Evolutionary conservation across 2,797 vertebrate species (phyloP).

Genomic region (Busarellus nigricollis): DNA sequence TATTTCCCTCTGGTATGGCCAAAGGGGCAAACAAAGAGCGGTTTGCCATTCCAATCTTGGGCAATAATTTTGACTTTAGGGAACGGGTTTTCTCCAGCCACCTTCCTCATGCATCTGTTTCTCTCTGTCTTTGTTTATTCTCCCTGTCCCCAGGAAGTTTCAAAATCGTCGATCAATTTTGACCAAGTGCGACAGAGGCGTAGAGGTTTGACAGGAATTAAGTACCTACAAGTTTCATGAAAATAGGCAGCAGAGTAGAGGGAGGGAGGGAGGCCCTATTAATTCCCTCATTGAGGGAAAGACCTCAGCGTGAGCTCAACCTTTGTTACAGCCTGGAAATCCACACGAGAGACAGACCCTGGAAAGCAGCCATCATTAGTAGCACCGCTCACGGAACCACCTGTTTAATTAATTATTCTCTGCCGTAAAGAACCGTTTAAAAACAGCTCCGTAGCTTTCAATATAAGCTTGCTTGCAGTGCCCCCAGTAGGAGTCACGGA

Average conservation of each 20-base stretch:
- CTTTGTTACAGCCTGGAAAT: slow-evolving; percentile 66
- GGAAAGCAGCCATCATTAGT: slow-evolving; percentile 69
- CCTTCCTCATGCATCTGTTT: slow-evolving; percentile 12
- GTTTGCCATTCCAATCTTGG: background rate
- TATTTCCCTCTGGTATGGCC: background rate
- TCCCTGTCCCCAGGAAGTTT: slow-evolving; percentile 27
- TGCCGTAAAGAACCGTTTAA: slow-evolving; percentile 29
- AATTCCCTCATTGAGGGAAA: slow-evolving; percentile 64
- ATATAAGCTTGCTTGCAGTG: slow-evolving; percentile 64
- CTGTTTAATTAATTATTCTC: slow-evolving; percentile 70
- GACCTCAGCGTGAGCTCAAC: slow-evolving; percentile 67
- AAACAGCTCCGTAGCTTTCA: slow-evolving; percentile 47
- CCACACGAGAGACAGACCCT: slow-evolving; percentile 65
- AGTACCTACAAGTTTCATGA: slow-evolving; percentile 59
- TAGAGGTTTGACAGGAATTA: slow-evolving; percentile 60
- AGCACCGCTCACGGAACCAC: slow-evolving; percentile 55
- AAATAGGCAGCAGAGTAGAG: slow-evolving; percentile 51
- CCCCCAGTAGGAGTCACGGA: slow-evolving; percentile 54
- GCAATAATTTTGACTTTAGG: background rate
- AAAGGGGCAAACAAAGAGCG: background rate
- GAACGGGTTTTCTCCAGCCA: background rate
- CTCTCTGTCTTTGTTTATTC: slow-evolving; percentile 31
- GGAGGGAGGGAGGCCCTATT: slow-evolving; percentile 58
- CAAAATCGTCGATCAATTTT: slow-evolving; percentile 44
- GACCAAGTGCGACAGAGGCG: background rate